phyloP scores from a whole-genome alignment of 2,888 invertebrate species.

The Loripinus fragilis region DNA sequence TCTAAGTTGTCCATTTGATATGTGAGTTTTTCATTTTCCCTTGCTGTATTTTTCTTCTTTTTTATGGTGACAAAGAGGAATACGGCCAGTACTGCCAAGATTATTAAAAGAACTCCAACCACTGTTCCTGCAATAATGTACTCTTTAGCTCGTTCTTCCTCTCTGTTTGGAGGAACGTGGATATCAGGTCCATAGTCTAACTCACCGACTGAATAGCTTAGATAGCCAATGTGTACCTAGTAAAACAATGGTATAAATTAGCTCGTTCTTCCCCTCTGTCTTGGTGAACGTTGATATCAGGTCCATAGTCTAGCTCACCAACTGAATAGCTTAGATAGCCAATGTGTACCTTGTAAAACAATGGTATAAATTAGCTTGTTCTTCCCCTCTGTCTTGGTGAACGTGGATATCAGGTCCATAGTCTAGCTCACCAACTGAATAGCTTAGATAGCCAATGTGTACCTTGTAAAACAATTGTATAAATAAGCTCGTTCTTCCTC shows the following conservation, averaged over 20 bases:
- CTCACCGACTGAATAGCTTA: constrained; percentile 92
- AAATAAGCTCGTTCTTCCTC: neutral
- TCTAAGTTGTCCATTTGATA: constrained; percentile 99
- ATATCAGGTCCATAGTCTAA: constrained; percentile 91
- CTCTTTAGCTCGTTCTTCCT: neutral
- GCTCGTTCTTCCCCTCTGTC: constrained; percentile 76
- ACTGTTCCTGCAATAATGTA: constrained; percentile 86
- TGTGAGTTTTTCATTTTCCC: constrained; percentile 98
- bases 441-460: constrained; percentile 92
- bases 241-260: constrained; percentile 25
- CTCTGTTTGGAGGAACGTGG: constrained; percentile 86
- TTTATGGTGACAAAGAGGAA: constrained; percentile 89
- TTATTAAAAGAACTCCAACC: constrained; percentile 93
- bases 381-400: constrained; percentile 84
- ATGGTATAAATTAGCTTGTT: neutral
- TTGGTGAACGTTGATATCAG: constrained; percentile 87
- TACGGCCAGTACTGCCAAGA: constrained; percentile 92
- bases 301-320: constrained; percentile 94
- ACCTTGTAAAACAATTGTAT: constrained; percentile 80
- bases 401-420: constrained; percentile 90
- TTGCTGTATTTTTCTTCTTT: constrained; percentile 95
- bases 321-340: constrained; percentile 92
- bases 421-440: constrained; percentile 92
- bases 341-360: constrained; percentile 85
- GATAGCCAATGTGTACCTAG: constrained; percentile 89